Evolutionary conservation across 2,113 vertebrate genomes (phyloP).

Genomic region (Gnathonemus echidnorhynchus): DNA sequence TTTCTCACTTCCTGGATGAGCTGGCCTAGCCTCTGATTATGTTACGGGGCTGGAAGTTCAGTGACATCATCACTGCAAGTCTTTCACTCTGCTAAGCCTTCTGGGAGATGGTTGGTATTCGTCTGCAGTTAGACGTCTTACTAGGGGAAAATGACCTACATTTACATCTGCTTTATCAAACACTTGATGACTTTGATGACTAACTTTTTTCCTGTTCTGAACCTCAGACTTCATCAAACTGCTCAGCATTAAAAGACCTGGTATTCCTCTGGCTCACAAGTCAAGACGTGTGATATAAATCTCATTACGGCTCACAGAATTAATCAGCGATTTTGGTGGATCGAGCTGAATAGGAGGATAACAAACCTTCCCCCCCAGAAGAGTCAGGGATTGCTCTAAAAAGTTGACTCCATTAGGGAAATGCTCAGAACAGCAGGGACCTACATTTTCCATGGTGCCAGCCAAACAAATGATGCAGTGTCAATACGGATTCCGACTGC

Average conservation of each 20-base stretch:
- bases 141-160: background rate
- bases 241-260: background rate
- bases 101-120: background rate
- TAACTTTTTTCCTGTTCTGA: background rate
- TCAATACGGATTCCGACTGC: background rate
- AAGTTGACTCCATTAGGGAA: background rate
- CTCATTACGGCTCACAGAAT: background rate
- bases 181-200: background rate
- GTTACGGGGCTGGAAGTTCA: background rate
- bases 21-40: background rate
- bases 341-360: background rate
- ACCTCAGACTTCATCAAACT: background rate
- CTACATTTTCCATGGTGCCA: background rate
- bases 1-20: background rate
- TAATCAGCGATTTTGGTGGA: background rate
- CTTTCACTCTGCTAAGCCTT: background rate
- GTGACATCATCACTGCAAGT: background rate
- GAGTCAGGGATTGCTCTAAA: background rate
- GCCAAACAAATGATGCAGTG: background rate
- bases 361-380: too few species aligned
- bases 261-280: background rate
- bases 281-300: background rate
- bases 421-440: background rate
- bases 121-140: background rate
- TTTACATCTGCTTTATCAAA: background rate